Base-by-base conservation (phyloP, 2,797 vertebrate species). In the Buceros bicornis region DNA sequence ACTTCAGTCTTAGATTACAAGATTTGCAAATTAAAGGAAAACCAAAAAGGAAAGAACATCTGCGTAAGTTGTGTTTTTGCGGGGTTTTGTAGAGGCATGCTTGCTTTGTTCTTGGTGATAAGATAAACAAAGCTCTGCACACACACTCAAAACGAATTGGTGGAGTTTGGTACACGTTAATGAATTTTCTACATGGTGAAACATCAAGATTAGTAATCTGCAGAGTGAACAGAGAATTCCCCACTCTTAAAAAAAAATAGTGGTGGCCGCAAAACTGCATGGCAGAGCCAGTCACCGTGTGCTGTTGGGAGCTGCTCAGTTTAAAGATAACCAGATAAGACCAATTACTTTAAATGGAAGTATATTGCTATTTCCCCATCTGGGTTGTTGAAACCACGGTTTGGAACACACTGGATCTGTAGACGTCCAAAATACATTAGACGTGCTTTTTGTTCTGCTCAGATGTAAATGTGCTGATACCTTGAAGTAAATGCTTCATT, bases 11-110 rank as follows among this genome's bases (percentile, higher is more conserved):
- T 99, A 99, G 98, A 99, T 99, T 99, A 99, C 99, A 99, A 99
- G 99, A 99, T 99, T 98, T 99, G 98, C 98, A 99, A 99, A 99
- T 99, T 98, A 98, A 99, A 99, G 99, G 98, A 98, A 99, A 99
- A 99, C 98, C 98, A 95, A 97, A 98, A 98, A 98, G 97, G 94
- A 98, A 97, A 98, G 98, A 98, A 97, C 98, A 98, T 99, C 98
- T 98, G 98, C 97, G 95, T 97, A 91, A 98, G 98, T 98, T 97
- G 96, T 98, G 97, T 97, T 97, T 97, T 97, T 98, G 97, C 97
- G 98, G 98, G 98, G 97, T 98, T 98, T 94, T 93, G 97, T 96
- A 89, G 95, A 98, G 98, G 93, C 97, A 89, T 47, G 91, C 90
- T 98, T 96, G 83, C 69, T 73, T 88, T 87, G 29, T 78, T 92